phyloP scores from a whole-genome alignment of 2,113 vertebrate genomes.

The Copsychus sechellarum region DNA sequence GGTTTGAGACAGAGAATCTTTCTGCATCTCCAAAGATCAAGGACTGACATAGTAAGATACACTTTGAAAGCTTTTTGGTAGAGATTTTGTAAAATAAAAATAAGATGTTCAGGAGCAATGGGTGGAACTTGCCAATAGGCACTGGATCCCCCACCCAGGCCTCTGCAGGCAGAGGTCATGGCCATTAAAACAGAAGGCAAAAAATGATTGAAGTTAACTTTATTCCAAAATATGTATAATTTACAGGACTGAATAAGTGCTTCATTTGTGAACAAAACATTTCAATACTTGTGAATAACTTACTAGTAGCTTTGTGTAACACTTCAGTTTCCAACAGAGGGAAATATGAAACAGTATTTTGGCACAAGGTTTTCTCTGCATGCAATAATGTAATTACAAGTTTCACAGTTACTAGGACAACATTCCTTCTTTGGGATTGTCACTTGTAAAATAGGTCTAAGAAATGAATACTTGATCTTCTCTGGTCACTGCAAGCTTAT shows the following conservation, averaged over 20 bases:
- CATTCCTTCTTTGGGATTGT: conserved; percentile 67
- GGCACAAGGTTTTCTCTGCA: conserved; percentile 48
- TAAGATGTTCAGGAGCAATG: neutral
- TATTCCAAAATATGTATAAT: conserved; percentile 62
- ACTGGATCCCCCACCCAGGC: neutral
- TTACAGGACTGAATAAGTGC: conserved; percentile 52
- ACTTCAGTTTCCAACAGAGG: conserved; percentile 33
- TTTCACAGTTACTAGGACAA: conserved; percentile 52
- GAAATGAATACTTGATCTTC: conserved; percentile 2
- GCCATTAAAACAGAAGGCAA: conserved; percentile 50
- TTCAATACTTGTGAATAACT: conserved; percentile 36
- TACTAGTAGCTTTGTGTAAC: conserved; percentile 41
- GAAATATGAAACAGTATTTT: conserved; percentile 40
- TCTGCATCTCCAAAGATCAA: neutral
- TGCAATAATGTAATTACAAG: conserved; percentile 43
- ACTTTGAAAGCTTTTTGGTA: neutral
- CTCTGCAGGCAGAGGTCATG: neutral
- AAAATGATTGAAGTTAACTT: conserved; percentile 31
- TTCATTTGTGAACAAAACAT: conserved; percentile 50
- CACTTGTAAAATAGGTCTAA: conserved; percentile 11
- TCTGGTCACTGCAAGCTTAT: neutral
- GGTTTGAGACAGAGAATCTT: neutral
- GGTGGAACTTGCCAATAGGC: neutral
- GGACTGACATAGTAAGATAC: neutral
- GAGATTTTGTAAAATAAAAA: neutral